Evolutionary conservation across 1,140 invertebrate species (phyloP).

Genomic region (Stenopsyche tienmushanensis): DNA sequence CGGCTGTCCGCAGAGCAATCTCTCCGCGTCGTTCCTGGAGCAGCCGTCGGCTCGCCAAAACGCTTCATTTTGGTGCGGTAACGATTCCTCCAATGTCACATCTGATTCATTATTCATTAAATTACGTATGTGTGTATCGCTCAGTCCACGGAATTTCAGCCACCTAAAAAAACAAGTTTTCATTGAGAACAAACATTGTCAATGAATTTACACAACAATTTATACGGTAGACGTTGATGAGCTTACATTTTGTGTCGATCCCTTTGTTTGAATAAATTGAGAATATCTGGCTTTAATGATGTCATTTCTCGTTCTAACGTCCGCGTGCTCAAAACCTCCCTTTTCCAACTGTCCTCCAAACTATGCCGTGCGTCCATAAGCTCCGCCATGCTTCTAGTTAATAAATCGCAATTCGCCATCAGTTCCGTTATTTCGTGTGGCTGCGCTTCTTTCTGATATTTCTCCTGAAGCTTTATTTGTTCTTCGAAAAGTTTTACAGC

Average conservation of each 20-base stretch:
- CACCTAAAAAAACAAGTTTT: slow-evolving; percentile 51
- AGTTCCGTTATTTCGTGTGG: slow-evolving; percentile 82
- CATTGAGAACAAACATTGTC: neutral
- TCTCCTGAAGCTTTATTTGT: slow-evolving; percentile 80
- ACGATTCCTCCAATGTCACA: slow-evolving; percentile 49
- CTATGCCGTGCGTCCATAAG: slow-evolving; percentile 72
- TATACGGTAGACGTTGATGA: no score
- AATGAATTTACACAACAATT: neutral
- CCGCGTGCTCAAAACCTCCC: slow-evolving; percentile 74
- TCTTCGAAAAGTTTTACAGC: slow-evolving; percentile 86
- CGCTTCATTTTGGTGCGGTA: slow-evolving; percentile 53
- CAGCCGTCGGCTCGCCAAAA: slow-evolving; percentile 57
- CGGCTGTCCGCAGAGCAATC: slow-evolving; percentile 66
- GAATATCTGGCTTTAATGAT: slow-evolving; percentile 79
- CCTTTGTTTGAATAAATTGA: slow-evolving; percentile 68
- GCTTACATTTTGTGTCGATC: slow-evolving; percentile 68
- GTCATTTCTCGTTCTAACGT: slow-evolving; percentile 85
- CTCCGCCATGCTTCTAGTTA: slow-evolving; percentile 67
- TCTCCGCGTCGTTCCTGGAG: slow-evolving; percentile 75
- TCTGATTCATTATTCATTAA: slow-evolving; percentile 58
- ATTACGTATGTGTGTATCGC: slow-evolving; percentile 63
- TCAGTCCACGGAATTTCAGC: slow-evolving; percentile 67
- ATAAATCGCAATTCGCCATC: slow-evolving; percentile 73
- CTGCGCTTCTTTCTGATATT: slow-evolving; percentile 75
- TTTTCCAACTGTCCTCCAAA: slow-evolving; percentile 74